Base-by-base conservation (phyloP, 2,113 vertebrate species). In the Anser cygnoides region DNA sequence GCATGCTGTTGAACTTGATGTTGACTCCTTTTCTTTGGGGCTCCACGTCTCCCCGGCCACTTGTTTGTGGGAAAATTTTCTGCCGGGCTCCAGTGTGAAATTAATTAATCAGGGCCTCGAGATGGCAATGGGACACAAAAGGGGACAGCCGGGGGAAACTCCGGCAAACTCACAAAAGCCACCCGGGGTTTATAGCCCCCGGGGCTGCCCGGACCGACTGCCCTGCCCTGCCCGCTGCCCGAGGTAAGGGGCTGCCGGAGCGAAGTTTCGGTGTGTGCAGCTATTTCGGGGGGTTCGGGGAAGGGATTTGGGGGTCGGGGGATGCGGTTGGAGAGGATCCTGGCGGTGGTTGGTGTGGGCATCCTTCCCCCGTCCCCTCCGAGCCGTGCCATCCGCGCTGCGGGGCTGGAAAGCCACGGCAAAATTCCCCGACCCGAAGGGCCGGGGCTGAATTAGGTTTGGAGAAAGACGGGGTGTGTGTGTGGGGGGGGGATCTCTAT, bases 1-100 rank as follows among this genome's bases (percentile, higher is more conserved):
- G 98, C 98, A 98, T 97, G 98, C 98, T 98, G 98, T 99, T 99
- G 99, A 99, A 99, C 99, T 99, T 99, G 99, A 98, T 98, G 98
- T 99, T 98, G 98, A 98, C 98, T 99, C 98, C 98, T 98, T 98
- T 98, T 96, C 96, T 96, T 93, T 97, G 91, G 94, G 89, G 75
- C 80, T 94, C 92, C 91, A 97, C 84, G 52, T 97, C 96, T 95
- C 97, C 91, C 93, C 96, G 86, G 97, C 93, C 97, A 89, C 97
- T 98, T 98, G 96, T 98, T 98, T 98, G 98, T 98, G 98, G 98
- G 97, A 98, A 98, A 97, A 97, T 98, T 90, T 97, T 97, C 97
- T 96, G 91, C 75, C 78, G 95, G 94, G 95, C 97, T 97, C 77
- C 97, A 97, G 97, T 97, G 98, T 98, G 98, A 98, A 98, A 98